Conservation (phyloP, 2,797 vertebrate species). For the Anisognathus igniventris region DNA sequence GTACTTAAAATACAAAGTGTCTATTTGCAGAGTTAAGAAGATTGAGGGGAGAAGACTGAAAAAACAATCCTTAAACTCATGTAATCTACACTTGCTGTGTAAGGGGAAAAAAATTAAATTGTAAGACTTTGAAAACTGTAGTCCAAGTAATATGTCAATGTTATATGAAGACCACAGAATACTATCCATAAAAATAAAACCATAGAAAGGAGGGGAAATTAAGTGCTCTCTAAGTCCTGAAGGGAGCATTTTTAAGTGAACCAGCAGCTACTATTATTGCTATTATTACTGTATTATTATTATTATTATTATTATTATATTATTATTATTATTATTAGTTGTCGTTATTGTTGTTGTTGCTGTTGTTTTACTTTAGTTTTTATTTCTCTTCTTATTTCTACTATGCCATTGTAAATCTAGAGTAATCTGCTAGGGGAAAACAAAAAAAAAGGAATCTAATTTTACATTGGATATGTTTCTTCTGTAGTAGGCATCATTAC, state of each 20-base stretch:
- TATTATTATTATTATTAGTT: too few relatives aligned
- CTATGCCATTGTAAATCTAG: not conserved
- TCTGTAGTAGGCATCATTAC: not conserved
- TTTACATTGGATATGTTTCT: not conserved
- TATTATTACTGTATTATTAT: rapidly evolving
- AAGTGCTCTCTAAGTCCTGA: not conserved
- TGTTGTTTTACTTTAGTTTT: not conserved
- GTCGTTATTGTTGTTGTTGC: not conserved
- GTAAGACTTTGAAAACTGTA: not conserved
- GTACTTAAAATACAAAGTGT: not conserved
- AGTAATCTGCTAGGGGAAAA: not conserved
- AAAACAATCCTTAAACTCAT: not conserved
- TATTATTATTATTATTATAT: not conserved
- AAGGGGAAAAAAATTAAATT: not conserved
- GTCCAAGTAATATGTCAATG: not conserved
- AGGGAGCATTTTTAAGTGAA: not conserved
- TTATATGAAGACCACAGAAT: not conserved
- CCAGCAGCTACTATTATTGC: not conserved
- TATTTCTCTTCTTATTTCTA: not conserved
- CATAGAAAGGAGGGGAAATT: not conserved
- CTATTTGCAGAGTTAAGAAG: not conserved
- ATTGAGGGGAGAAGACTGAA: not conserved
- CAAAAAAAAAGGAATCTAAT: not conserved
- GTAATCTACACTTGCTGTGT: not conserved
- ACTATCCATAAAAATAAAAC: not conserved